Evolutionary conservation across 2,113 vertebrate species (phyloP).

Genomic region (Eretmochelys imbricata): DNA sequence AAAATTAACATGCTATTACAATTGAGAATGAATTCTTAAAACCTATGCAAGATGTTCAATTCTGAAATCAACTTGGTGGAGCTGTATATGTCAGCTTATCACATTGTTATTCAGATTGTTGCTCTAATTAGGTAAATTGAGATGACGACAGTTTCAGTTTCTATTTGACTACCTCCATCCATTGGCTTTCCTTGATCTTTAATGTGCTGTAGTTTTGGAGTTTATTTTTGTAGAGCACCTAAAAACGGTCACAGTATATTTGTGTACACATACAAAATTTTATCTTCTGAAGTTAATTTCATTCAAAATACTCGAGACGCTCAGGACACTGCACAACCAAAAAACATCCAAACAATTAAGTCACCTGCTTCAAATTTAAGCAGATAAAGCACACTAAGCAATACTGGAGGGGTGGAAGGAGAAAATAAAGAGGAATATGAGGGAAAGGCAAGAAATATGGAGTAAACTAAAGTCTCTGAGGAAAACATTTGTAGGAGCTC

Average conservation of each 20-base stretch:
- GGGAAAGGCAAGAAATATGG: background rate
- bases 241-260: background rate
- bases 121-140: background rate
- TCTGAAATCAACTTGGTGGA: background rate
- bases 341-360: background rate
- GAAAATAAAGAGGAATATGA: background rate
- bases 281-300: background rate
- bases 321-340: background rate
- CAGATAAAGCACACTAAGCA: background rate
- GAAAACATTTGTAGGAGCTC: background rate
- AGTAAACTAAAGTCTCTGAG: background rate
- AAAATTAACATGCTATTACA: background rate
- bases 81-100: background rate
- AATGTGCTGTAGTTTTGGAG: background rate
- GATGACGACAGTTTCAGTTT: background rate
- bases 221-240: background rate
- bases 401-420: background rate
- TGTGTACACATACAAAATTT: background rate
- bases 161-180: background rate
- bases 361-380: background rate
- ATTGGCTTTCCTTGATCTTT: background rate
- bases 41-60: fast-evolving
- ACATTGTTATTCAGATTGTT: background rate
- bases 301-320: background rate
- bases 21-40: background rate